phyloP scores from a whole-genome alignment of 2,888 invertebrate species.

The Syrista parreyssii region DNA sequence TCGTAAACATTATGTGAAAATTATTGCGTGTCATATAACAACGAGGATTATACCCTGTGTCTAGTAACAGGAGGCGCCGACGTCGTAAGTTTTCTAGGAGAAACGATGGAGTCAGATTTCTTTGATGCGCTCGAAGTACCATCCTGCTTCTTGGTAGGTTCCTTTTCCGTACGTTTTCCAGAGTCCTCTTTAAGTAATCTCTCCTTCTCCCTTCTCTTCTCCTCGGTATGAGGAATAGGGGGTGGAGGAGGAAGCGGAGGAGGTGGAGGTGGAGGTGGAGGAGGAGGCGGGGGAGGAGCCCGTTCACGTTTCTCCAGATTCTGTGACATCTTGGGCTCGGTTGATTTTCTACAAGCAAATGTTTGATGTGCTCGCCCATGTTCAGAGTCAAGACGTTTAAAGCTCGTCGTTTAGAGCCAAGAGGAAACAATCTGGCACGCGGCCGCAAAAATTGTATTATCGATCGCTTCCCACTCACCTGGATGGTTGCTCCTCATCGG shows the following conservation, averaged over 20 bases:
- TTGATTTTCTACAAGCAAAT: conserved; percentile 49
- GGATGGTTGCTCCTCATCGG: conserved; percentile 56
- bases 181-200: conserved; percentile 53
- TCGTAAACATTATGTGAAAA: conserved; percentile 10
- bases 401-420: too few species aligned
- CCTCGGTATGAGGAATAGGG: conserved; percentile 23
- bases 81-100: conserved; percentile 56
- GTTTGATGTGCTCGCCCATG: too few species aligned
- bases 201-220: conserved; percentile 52
- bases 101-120: conserved; percentile 51
- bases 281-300: conserved; percentile 2
- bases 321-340: conserved; percentile 47
- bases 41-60: conserved; percentile 51
- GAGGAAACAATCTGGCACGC: too few species aligned
- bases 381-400: too few species aligned
- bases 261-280: too few species aligned
- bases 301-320: conserved; percentile 51
- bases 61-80: conserved; percentile 51
- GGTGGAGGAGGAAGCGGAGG: too few species aligned
- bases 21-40: conserved; percentile 3
- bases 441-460: too few species aligned
- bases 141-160: conserved; percentile 41
- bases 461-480: conserved; percentile 47
- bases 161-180: conserved; percentile 52
- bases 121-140: conserved; percentile 41